phyloP scores from a whole-genome alignment of 2,888 invertebrate genomes.

The Minunthozetes semirufus region DNA sequence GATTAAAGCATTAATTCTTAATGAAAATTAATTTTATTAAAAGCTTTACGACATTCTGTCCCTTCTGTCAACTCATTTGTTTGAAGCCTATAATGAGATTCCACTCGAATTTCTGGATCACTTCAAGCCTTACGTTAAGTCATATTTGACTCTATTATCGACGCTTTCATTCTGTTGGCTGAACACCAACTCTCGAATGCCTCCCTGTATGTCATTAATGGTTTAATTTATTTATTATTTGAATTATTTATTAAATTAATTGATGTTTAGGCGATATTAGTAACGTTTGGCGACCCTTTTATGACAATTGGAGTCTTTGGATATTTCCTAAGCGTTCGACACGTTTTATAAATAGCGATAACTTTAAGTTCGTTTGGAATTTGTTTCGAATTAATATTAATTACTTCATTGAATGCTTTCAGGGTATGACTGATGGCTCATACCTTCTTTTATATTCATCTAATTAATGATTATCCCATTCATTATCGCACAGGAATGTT shows the following conservation, averaged over 20 bases:
- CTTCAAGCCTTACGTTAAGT: conserved; percentile 31
- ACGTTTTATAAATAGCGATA: conserved; percentile 26
- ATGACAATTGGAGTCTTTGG: conserved; percentile 35
- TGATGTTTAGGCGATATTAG: conserved; percentile 27
- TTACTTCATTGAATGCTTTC: conserved; percentile 34
- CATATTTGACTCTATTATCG: conserved; percentile 28
- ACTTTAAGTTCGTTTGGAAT: conserved; percentile 34
- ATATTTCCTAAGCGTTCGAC: conserved; percentile 27
- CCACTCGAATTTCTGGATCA: conserved; percentile 34
- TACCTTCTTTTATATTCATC: neutral
- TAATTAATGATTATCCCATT: too few relatives aligned
- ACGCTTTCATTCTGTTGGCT: conserved; percentile 37
- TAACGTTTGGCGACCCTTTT: conserved; percentile 32
- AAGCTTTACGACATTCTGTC: conserved; percentile 21
- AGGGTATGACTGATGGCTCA: conserved; percentile 9
- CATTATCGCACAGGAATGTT: neutral
- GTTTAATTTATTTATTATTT: too few relatives aligned
- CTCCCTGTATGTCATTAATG: neutral
- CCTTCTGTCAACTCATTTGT: conserved; percentile 9
- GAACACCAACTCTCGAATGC: conserved; percentile 27
- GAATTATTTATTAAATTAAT: neutral
- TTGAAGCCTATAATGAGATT: conserved; percentile 5
- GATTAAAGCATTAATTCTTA: neutral
- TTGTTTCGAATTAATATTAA: conserved; percentile 31
- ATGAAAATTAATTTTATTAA: neutral